A percentile compares a stretch with the other conserved stretches of the same genome.
Evolutionary conservation across 1,140 invertebrate genomes (phyloP).

Genomic region (Temnothorax longispinosus): DNA sequence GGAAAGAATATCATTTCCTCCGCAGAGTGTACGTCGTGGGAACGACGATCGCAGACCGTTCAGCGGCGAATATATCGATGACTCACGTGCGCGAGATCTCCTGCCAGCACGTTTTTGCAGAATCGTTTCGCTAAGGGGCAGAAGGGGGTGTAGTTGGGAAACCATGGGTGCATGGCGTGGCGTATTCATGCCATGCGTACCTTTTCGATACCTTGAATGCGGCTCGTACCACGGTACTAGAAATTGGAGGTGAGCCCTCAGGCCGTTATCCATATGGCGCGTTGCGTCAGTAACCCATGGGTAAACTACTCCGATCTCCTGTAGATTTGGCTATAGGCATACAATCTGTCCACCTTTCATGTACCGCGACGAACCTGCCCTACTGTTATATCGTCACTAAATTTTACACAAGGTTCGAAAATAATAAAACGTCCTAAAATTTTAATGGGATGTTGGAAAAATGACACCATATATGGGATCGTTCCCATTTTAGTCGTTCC

Average conservation of each 20-base stretch:
- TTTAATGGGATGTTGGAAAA: not conserved
- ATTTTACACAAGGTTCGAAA: not conserved
- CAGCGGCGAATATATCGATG: constrained; percentile 68
- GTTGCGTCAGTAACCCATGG: constrained; percentile 78
- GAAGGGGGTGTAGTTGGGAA: not conserved
- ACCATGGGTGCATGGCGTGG: constrained; percentile 45
- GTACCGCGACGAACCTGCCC: constrained; percentile 2
- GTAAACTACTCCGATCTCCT: constrained; percentile 73
- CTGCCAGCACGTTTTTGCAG: constrained; percentile 72
- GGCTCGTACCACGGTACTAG: constrained; percentile 69
- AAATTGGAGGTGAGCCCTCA: constrained; percentile 80
- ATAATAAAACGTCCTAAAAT: not conserved
- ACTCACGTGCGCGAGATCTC: constrained; percentile 70
- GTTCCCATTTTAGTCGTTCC: not conserved
- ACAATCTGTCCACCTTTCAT: constrained; percentile 55
- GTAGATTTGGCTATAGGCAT: constrained; percentile 50
- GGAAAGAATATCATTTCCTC: constrained; percentile 34
- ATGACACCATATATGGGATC: too few relatives aligned
- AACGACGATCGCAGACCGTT: constrained; percentile 40
- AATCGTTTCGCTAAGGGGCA: constrained; percentile 63
- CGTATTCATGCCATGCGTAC: constrained; percentile 66
- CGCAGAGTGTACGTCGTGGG: constrained; percentile 64
- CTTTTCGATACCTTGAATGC: constrained; percentile 81
- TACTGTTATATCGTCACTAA: not conserved
- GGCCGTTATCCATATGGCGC: constrained; percentile 85